A percentile compares a stretch with the other conserved stretches of the same genome.
Conservation (phyloP, 2,113 vertebrate species). For the Phaethon lepturus region DNA sequence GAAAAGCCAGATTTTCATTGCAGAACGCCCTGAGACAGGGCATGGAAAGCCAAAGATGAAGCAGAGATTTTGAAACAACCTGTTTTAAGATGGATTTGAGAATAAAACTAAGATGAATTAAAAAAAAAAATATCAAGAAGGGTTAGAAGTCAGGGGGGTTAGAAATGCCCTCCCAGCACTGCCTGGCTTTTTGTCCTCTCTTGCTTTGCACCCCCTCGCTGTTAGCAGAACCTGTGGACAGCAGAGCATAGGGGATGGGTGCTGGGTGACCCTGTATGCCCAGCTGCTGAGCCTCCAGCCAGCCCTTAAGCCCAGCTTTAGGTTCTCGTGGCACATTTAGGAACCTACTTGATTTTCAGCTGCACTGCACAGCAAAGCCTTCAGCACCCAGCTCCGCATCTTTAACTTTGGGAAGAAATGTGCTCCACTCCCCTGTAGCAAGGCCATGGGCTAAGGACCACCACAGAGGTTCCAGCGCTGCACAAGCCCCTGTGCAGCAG, state of each 20-base stretch:
- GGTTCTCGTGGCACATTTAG: not conserved
- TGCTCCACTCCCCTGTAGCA: rapidly evolving
- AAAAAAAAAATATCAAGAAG: not conserved
- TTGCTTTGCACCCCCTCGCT: not conserved
- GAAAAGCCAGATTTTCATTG: not conserved
- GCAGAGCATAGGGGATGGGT: not conserved
- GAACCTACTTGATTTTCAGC: not conserved
- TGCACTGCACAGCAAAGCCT: not conserved
- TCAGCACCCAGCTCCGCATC: rapidly evolving
- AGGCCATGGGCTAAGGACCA: not conserved
- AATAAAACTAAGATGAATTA: not conserved
- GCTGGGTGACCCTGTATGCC: not conserved
- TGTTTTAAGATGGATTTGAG: not conserved
- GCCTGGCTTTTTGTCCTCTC: not conserved
- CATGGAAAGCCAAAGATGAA: not conserved
- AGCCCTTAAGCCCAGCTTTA: not conserved
- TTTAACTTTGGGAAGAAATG: not conserved
- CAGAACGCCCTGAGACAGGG: not conserved
- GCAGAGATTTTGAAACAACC: not conserved
- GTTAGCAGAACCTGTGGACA: not conserved
- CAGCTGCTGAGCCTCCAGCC: not conserved
- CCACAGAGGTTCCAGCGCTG: rapidly evolving
- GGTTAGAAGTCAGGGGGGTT: not conserved
- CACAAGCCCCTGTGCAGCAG: not conserved
- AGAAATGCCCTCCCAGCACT: rapidly evolving